Conservation (phyloP, 2,888 invertebrate genomes). For the Drosophila buzzatii region DNA sequence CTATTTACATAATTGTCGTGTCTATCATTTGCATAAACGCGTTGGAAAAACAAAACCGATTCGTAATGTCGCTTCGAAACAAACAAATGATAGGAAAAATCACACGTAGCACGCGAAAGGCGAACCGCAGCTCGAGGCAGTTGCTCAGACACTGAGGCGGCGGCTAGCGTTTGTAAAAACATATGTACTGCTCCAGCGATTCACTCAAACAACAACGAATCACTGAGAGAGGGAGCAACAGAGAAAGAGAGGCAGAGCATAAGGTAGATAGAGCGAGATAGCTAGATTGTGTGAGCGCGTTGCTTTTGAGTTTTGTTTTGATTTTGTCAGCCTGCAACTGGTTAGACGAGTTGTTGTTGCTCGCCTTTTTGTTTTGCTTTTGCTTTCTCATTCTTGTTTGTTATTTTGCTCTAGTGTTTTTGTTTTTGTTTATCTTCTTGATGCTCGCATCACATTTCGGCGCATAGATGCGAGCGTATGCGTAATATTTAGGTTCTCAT, state of each 20-base stretch:
- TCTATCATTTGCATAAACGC: slow-evolving; percentile 55
- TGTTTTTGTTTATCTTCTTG: slow-evolving; percentile 5
- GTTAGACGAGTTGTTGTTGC: slow-evolving; percentile 57
- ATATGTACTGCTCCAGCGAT: slow-evolving; percentile 59
- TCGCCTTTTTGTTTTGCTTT: slow-evolving; percentile 56
- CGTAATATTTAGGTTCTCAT: slow-evolving; percentile 24
- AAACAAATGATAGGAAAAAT: neutral
- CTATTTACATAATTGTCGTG: slow-evolving; percentile 45
- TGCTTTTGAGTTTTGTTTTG: slow-evolving; percentile 75
- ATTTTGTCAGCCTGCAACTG: slow-evolving; percentile 67
- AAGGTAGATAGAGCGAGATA: slow-evolving; percentile 5
- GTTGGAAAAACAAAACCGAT: slow-evolving; percentile 34
- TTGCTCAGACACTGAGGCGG: slow-evolving; percentile 71
- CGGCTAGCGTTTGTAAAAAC: slow-evolving; percentile 40
- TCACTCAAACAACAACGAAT: slow-evolving; percentile 14
- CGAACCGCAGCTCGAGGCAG: slow-evolving; percentile 66
- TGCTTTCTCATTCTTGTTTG: slow-evolving; percentile 39
- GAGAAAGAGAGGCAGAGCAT: neutral
- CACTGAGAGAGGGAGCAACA: neutral
- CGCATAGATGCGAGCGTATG: slow-evolving; percentile 22
- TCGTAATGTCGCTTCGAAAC: slow-evolving; percentile 17
- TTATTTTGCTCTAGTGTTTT: slow-evolving; percentile 13
- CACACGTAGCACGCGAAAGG: slow-evolving; percentile 11
- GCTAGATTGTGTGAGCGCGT: slow-evolving; percentile 8
- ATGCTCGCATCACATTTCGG: slow-evolving; percentile 9